Conservation (phyloP, 1,140 invertebrate genomes). For the Drosophila mayri region DNA sequence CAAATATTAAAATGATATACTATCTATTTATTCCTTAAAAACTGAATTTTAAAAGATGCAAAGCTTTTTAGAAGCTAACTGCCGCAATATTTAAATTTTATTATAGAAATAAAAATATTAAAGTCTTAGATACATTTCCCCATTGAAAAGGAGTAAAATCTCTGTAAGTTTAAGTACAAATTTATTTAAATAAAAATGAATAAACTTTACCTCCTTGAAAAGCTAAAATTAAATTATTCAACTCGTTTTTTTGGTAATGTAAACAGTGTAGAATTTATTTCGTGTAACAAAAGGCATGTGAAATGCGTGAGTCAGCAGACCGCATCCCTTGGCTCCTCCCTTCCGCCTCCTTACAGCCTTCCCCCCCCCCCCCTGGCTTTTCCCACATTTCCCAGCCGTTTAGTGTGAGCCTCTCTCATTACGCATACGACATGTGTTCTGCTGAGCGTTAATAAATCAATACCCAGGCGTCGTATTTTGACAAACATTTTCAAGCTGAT, state of each 20-base stretch:
- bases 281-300: constrained; percentile 44
- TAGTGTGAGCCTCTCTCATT: constrained; percentile 47
- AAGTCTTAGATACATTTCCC: neutral
- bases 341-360: neutral
- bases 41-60: too few relatives aligned
- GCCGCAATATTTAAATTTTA: neutral
- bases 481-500: constrained; percentile 77
- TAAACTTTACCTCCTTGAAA: neutral
- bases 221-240: neutral
- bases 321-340: constrained; percentile 7
- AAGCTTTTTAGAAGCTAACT: neutral
- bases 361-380: neutral
- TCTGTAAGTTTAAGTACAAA: too few relatives aligned
- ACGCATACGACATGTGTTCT: constrained; percentile 68
- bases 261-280: constrained; percentile 12
- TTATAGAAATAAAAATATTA: neutral
- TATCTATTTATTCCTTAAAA: neutral
- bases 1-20: too few relatives aligned
- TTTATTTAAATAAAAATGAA: neutral
- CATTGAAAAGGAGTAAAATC: neutral
- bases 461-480: constrained; percentile 71
- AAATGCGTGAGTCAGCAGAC: constrained; percentile 48
- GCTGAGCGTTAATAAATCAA: constrained; percentile 75
- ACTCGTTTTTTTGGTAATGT: neutral
- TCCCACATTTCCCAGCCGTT: constrained; percentile 15